phyloP scores from a whole-genome alignment of 2,888 invertebrate genomes.

The Blastobasis adustella region DNA sequence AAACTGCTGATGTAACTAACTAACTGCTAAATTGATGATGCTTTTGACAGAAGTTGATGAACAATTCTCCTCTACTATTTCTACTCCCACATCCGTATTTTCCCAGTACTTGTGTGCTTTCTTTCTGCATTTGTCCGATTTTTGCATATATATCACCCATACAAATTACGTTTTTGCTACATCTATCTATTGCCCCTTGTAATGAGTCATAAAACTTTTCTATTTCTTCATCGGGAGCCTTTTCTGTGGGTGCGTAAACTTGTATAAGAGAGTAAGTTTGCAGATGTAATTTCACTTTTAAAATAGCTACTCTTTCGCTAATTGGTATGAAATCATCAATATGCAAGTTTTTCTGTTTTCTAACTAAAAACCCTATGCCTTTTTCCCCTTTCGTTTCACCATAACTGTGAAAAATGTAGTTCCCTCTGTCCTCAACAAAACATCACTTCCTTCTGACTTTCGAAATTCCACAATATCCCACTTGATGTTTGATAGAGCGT shows the following conservation, averaged over 20 bases:
- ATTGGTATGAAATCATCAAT: conserved; percentile 5
- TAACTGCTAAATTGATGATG: too few species aligned
- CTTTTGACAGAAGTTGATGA: conserved; percentile 7
- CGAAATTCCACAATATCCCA: background rate
- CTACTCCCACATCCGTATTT: conserved; percentile 13
- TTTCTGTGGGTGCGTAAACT: conserved; percentile 15
- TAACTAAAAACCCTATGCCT: conserved; percentile 12
- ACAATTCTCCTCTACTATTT: conserved; percentile 9
- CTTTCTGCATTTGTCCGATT: conserved; percentile 8
- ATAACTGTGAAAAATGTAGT: conserved; percentile 10
- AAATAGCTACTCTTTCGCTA: conserved; percentile 10
- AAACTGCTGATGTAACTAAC: too few species aligned
- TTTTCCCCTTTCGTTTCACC: conserved; percentile 9
- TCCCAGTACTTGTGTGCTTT: conserved; percentile 6
- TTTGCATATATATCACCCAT: conserved; percentile 19
- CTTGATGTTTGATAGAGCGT: too few species aligned
- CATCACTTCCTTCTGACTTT: conserved; percentile 6
- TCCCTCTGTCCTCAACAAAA: conserved; percentile 11
- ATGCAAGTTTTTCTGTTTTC: conserved; percentile 5
- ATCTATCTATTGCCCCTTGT: conserved; percentile 5
- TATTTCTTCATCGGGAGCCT: conserved; percentile 10
- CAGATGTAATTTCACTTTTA: conserved; percentile 4
- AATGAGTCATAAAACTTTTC: conserved; percentile 13
- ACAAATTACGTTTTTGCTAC: conserved; percentile 7
- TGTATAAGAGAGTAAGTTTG: conserved; percentile 11